Base-by-base conservation (phyloP, 2,797 vertebrate species). In the Sebastes matsubarae region DNA sequence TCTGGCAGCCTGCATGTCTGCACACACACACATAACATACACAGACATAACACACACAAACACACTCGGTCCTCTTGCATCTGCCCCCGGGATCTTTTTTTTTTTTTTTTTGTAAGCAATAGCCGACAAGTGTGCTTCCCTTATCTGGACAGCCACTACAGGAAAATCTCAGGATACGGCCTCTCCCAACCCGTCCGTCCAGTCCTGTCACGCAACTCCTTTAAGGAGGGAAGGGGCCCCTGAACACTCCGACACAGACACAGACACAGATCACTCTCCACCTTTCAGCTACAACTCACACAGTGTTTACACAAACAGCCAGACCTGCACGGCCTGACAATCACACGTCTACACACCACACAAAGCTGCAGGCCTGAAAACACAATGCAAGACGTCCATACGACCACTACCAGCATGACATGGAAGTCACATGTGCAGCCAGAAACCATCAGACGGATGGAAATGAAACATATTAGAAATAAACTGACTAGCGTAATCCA, bases 141-240 rank as follows among this genome's bases (percentile, higher is more conserved):
- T 94, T 93, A 93, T 94, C 91, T 93, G 89, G 83, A 87, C 58
- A 76, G 79, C 86, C 86, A 83, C 91, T 79, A 65, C 90, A 93
- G 92, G 92, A 95, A 95, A 91, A 92, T 89, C 89, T 90, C 88
- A 94, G 94, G 93, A 95, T 93, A 80, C 84, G 79, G 88, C 93
- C 91, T 90, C 91, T 92, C 88, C 91, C 92, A 68, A 66, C 77
- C 81, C 54, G 85, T 83, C 88, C 22, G 79, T 84, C 75, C 88
- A 85, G 90, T 89, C 88, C 89, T 89, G 90, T 93, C 92, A 94
- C 94, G 90, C 93, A 93, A 93, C 71, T 27, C 75, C 77, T 89
- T 30, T 29, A 69, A 84, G 80, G 69, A 81, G 85, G 81, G 77
- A 80, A 77, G 42, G 68, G 82, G 72, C 60, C 75, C 74, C 68